Evolutionary conservation across 1,140 invertebrate genomes (phyloP).

Genomic region (Trigoniulus corallinus): DNA sequence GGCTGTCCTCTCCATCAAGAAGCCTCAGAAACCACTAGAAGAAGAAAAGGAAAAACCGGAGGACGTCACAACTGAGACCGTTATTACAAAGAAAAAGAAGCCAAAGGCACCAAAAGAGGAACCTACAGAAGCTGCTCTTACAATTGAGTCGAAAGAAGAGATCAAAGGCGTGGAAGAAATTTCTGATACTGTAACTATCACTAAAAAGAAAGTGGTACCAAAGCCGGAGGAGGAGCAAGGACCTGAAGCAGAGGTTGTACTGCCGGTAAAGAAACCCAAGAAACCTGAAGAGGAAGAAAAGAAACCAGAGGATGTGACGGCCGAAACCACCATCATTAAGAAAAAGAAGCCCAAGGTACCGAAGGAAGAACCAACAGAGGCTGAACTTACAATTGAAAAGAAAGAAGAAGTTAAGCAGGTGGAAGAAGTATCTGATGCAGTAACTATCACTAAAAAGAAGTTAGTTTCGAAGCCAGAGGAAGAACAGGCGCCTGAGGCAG

Average conservation of each 20-base stretch:
- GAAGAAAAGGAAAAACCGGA: slow-evolving; percentile 9
- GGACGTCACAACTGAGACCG: slow-evolving; percentile 7
- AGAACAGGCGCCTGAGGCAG: slow-evolving; percentile 18
- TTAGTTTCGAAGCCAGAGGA: too few species aligned
- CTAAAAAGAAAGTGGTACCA: slow-evolving; percentile 4
- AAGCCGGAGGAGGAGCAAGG: too few species aligned
- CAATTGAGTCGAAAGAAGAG: slow-evolving; percentile 4
- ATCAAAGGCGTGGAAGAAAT: slow-evolving; percentile 17
- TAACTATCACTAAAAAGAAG: too few species aligned
- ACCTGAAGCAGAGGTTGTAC: too few species aligned
- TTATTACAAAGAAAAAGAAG: slow-evolving; percentile 13
- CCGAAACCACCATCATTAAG: slow-evolving; percentile 8
- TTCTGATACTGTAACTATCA: not conserved
- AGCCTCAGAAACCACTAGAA: slow-evolving; percentile 6
- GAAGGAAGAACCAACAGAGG: too few species aligned
- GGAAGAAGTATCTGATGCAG: slow-evolving; percentile 3
- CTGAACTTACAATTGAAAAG: slow-evolving; percentile 38
- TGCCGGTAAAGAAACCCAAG: too few species aligned
- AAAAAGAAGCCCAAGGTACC: slow-evolving; percentile 24
- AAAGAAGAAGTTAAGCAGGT: slow-evolving; percentile 33
- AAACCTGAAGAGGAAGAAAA: too few species aligned
- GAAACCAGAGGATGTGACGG: slow-evolving; percentile 16
- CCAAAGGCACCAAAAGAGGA: slow-evolving; percentile 19
- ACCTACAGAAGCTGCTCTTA: slow-evolving; percentile 10
- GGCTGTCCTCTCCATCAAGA: slow-evolving; percentile 1